Evolutionary conservation across 2,888 invertebrate species (phyloP).

Genomic region (Caenorhabditis virilis): DNA sequence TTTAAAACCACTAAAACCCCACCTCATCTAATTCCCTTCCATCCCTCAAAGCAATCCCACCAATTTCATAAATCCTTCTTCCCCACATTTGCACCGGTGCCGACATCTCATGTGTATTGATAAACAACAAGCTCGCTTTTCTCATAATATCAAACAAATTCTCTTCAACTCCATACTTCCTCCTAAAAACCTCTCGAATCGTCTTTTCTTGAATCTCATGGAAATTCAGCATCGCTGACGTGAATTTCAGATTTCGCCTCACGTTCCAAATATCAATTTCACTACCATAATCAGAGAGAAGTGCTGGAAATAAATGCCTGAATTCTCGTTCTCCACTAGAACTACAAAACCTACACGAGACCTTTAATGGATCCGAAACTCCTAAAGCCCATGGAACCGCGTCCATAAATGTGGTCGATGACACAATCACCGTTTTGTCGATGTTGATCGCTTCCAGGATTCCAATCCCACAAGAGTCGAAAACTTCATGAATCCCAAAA

Average conservation of each 20-base stretch:
- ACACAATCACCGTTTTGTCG: slow-evolving; percentile 39
- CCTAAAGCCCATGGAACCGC: slow-evolving; percentile 33
- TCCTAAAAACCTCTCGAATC: slow-evolving; percentile 9
- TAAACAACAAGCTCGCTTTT: slow-evolving; percentile 19
- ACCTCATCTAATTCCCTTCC: not conserved
- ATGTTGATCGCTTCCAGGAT: slow-evolving; percentile 29
- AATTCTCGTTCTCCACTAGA: too few relatives aligned
- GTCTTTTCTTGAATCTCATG: slow-evolving; percentile 23
- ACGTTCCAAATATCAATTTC: slow-evolving; percentile 6
- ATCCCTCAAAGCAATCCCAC: slow-evolving; percentile 38
- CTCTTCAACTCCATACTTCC: slow-evolving; percentile 10
- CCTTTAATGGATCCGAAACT: slow-evolving; percentile 21
- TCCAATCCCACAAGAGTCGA: slow-evolving; percentile 46
- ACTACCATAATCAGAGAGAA: slow-evolving; percentile 31
- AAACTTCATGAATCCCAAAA: slow-evolving; percentile 43
- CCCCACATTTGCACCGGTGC: slow-evolving; percentile 18
- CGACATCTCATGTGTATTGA: slow-evolving; percentile 25
- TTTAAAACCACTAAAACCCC: too few relatives aligned
- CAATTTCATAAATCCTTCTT: slow-evolving; percentile 33
- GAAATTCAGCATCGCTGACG: slow-evolving; percentile 30
- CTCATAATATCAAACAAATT: slow-evolving; percentile 20
- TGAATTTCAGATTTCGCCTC: slow-evolving; percentile 25
- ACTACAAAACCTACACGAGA: slow-evolving; percentile 22
- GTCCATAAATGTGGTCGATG: slow-evolving; percentile 45
- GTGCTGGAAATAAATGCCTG: slow-evolving; percentile 15